Percentiles rank a stretch among this genome's conserved stretches.
Evolutionary conservation across 2,888 invertebrate genomes (phyloP).

Genomic region (Pemphredon lugubris): DNA sequence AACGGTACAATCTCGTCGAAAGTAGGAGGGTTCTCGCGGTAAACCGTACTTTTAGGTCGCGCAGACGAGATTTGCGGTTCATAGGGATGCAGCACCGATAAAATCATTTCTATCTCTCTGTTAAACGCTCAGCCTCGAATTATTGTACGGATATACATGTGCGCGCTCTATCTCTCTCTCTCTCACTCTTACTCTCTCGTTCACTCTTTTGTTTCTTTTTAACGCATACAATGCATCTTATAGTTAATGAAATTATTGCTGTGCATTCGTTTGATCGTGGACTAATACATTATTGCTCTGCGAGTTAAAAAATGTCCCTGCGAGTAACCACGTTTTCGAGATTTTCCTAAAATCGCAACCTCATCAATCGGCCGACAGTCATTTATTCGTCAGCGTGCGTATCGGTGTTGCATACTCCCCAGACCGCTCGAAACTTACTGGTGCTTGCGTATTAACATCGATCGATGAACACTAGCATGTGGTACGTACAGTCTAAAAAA

Average conservation of each 20-base stretch:
- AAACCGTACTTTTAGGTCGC: not conserved
- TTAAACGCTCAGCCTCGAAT: too few species aligned
- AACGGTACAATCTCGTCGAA: not conserved
- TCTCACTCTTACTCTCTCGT: too few species aligned
- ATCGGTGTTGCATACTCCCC: conserved; percentile 16
- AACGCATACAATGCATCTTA: conserved; percentile 10
- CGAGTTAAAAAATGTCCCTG: conserved; percentile 15
- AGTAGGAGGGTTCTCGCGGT: not conserved
- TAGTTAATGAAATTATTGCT: conserved; percentile 53
- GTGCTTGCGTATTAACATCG: conserved; percentile 31
- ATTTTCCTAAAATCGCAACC: not conserved
- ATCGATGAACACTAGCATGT: conserved; percentile 54
- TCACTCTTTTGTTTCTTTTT: not conserved
- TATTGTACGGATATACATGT: too few species aligned
- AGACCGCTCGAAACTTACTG: conserved; percentile 24
- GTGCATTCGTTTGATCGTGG: conserved; percentile 22
- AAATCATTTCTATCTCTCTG: not conserved
- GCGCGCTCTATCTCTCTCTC: too few species aligned
- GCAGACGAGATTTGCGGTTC: conserved; percentile 2
- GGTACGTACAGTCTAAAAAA: conserved; percentile 37
- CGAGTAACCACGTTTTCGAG: not conserved
- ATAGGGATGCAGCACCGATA: conserved; percentile 14
- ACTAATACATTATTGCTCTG: conserved; percentile 54
- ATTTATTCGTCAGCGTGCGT: conserved; percentile 14
- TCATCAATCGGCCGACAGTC: not conserved